Conservation (phyloP, 1,140 invertebrate genomes). For the Caenorhabditis elegans region WBcel235 BX284604.4:12369001-12369500, state of each 20-base stretch:
- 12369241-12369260: slow-evolving; percentile 69
- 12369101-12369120: slow-evolving; percentile 88
- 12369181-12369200: slow-evolving; percentile 99
- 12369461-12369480: slow-evolving; percentile 68
- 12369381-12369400: slow-evolving; percentile 99
- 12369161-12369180: slow-evolving; percentile 97
- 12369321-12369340: slow-evolving; percentile 49
- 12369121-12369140: slow-evolving; percentile 81
- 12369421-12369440: slow-evolving; percentile 85
- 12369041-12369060: slow-evolving; percentile 90
- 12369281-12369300: no score
- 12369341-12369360: slow-evolving; percentile 85
- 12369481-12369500: slow-evolving; percentile 82
- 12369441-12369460: slow-evolving; percentile 23
- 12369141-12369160: slow-evolving; percentile 41
- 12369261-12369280: no score
- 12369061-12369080: slow-evolving; percentile 98
- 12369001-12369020: slow-evolving; percentile 77
- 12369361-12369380: slow-evolving; percentile 99
- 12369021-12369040: slow-evolving; percentile 92
- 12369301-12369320: slow-evolving; percentile 7
- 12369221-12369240: slow-evolving; percentile 71
- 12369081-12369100: slow-evolving; percentile 90
- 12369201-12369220: slow-evolving; percentile 82
- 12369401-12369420: slow-evolving; percentile 99